Evolutionary conservation across 1,140 invertebrate species (phyloP), one percentile per base, ranked within the genome.

Genomic region (Gerris buenoi): DNA sequence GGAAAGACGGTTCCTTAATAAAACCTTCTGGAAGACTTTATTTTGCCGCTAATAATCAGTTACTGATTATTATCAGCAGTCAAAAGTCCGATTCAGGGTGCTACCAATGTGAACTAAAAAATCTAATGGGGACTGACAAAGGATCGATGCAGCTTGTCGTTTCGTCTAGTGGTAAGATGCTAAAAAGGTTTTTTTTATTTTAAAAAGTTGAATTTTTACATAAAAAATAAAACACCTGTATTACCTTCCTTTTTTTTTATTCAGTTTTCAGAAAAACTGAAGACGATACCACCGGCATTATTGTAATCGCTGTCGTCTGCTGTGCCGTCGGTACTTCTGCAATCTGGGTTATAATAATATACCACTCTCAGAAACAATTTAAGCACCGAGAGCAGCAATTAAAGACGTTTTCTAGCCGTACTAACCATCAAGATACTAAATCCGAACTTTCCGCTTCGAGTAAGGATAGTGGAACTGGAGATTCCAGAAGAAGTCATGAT

Each of bases 291-390:
- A 82, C 89, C 58, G 90, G 90, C 58, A 86, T 95, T 67, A 88
- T 95, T 70, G 86, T 93, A 70, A 92, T 95, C 66, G 88, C 90
- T 1, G 88, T 94, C 0, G 90, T 94, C 26, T 90, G 90, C 76
- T 93, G 92, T 76, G 87, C 92, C 29, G 89, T 96, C 22, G 84
- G 86, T 2, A 95, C 91, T 2, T 95, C 92, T 0, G 82, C 93
- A 14, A 84, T 95, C 27, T 96, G 93, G 93, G 90, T 94, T 14
- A 85, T 92, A 3, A 88, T 95, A 67, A 94, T 95, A 72, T 94
- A 95, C 75, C 88, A 93, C 72, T 91, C 90, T 1, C 78, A 88
- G 64, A 85, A 85, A 75, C 80, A 83, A 18, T 18, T 67, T 3
- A 62, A 63, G 25, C 10, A 27, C 23, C 10, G 60, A 33, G 28